Percentiles rank a stretch among this genome's conserved stretches.
These are phyloP conservation scores for Apis cerana DNA, from an alignment of 1,140 invertebrate genomes.

Conservation along the genomic window DNA sequence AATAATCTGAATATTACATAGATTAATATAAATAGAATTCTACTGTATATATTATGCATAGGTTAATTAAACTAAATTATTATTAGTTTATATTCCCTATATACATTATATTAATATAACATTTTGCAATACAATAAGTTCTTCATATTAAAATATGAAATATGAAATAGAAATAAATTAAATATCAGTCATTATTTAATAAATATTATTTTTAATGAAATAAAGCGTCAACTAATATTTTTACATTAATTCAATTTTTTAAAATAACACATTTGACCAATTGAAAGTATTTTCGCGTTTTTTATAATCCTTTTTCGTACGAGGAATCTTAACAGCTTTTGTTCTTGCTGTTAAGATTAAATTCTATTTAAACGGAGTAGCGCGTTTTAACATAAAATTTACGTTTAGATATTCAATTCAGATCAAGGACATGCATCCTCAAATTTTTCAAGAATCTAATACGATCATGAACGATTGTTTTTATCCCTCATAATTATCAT, in stretches of 20 bases:
- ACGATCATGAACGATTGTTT: not conserved
- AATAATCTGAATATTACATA: too few species aligned
- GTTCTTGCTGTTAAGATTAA: not conserved
- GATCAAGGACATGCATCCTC: too few species aligned
- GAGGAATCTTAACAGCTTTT: not conserved
- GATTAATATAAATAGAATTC: too few species aligned
- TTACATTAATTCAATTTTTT: not conserved
- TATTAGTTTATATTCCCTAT: too few species aligned
- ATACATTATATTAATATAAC: too few species aligned
- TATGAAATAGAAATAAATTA: too few species aligned
- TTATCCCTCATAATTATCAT: not conserved
- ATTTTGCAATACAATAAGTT: too few species aligned
- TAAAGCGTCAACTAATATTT: not conserved
- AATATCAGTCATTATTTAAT: not conserved
- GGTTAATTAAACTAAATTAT: too few species aligned
- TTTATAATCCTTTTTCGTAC: slow-evolving; percentile 13
- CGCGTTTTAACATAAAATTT: not conserved
- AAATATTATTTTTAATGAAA: not conserved
- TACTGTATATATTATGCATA: too few species aligned
- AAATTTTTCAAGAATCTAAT: not conserved
- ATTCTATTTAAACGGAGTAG: not conserved
- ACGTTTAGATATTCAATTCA: not conserved
- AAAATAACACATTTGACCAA: not conserved
- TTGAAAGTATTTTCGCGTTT: not conserved
- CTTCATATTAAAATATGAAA: not conserved